Percentiles rank a stretch among this genome's conserved stretches.
Evolutionary conservation across 2,888 invertebrate species (phyloP).

Genomic region (Meta bourneti): DNA sequence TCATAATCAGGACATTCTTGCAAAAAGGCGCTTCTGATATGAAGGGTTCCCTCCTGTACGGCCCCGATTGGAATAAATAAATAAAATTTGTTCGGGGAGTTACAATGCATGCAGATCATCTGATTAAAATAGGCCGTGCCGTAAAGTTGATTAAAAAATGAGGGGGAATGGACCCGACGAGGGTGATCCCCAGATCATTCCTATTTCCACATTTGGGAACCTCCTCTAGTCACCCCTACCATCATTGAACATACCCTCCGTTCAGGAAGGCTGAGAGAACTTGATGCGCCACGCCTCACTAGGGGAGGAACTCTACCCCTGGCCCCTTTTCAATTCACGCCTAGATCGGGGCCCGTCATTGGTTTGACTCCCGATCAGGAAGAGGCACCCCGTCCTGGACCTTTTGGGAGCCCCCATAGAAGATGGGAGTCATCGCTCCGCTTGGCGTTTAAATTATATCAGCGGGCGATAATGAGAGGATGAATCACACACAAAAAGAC

Average conservation of each 20-base stretch:
- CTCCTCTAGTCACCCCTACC: conserved; percentile 47
- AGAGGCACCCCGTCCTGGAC: conserved; percentile 12
- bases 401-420: conserved; percentile 23
- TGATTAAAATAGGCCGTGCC: conserved; percentile 23
- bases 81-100: not conserved
- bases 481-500: conserved; percentile 42
- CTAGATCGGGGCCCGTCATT: conserved; percentile 60
- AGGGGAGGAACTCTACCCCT: conserved; percentile 8
- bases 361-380: conserved; percentile 49
- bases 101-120: conserved; percentile 8
- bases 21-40: too few relatives aligned
- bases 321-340: conserved; percentile 51
- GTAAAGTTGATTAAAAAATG: conserved; percentile 56
- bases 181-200: conserved; percentile 51
- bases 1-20: too few relatives aligned
- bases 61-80: too few relatives aligned
- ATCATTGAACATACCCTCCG: conserved; percentile 24
- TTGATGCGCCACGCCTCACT: conserved; percentile 43
- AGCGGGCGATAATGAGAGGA: conserved; percentile 23
- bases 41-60: too few relatives aligned
- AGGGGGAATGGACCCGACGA: conserved; percentile 26
- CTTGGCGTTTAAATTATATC: conserved; percentile 40
- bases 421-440: conserved; percentile 42
- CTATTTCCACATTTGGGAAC: conserved; percentile 23
- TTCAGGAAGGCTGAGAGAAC: conserved; percentile 40